Base-by-base conservation (phyloP, 2,888 invertebrate genomes). In the Charanyca ferruginea region DNA sequence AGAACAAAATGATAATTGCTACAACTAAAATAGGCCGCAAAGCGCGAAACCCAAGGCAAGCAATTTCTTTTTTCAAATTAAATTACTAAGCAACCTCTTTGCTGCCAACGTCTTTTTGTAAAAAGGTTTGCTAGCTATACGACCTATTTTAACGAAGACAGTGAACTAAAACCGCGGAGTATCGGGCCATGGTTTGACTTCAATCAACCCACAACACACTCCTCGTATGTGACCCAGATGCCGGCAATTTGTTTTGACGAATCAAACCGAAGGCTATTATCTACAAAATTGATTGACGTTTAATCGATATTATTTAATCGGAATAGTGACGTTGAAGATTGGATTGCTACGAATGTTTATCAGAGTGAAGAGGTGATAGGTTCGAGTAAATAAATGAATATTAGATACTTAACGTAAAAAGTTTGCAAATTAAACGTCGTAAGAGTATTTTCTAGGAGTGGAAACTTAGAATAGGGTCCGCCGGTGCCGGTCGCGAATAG, bases 221-320 rank as follows among this genome's bases (percentile, higher is more conserved):
- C 41, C 60, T 53, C 35, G 54, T 68, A 23, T 66, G 61, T 86
- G 85, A 85, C 83, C 86, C 71, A 85, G 73, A 78, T 87, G 74
- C 66, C 47, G 48, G 59, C 64, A 80, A 78, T 81, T 81, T 84
- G 78, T 85, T 86, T 86, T 87, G 87, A 86, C 75, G 77, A 85
- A 85, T 84, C 82, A 79, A 83, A 77, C 55, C 52, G 66, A 62
- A 70, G 59, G 54, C 68, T 69, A 72, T 76, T 74, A 73, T 72
- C 66, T 68, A 61, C 54, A n/a, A 47, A 65, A 61, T 62, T 79
- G 82, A 85, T 65, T 71, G 67, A 64, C 59, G 44, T 69, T 0
- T 63, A 80, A 86, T 84, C 79, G 77, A 85, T 86, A 76, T 55
- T 54, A 77, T 70, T 70, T 80, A 73, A 80, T 80, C 69, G 58